Evolutionary conservation across 1,140 invertebrate species (phyloP), one percentile per base, ranked within the genome.

Genomic region (Aethina tumida): DNA sequence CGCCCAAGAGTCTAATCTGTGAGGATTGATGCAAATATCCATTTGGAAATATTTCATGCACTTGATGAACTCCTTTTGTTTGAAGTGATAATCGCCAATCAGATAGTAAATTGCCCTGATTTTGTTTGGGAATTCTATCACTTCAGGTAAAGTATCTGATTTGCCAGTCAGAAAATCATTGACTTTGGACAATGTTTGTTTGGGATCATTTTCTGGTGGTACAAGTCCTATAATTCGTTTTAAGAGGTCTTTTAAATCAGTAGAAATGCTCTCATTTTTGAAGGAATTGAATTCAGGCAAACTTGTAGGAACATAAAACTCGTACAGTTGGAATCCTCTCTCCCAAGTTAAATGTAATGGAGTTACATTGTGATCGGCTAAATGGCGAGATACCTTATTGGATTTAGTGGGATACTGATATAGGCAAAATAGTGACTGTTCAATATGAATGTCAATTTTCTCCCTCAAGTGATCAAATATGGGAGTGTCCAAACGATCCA

Each of bases 81-180:
- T 97, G 55, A 95, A 92, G 63, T 94, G 82, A 67, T 84, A 90
- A 67, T 96, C 92, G 4, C 78, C 92, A 19, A 96, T 61, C 2
- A 95, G 66, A 59, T 93, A 96, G 60, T 86, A 96, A 27, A 93
- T 76, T 24, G 84, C 77, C 10, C 50, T 45, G 5, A 58, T 45
- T 50, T 55, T 56, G 16, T 42, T 27, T 2, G 60, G 57, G 39
- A 62, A 62, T 5, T 59, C 49, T 8, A 59, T 41, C 0, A 54
- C 29, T 29, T 53, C 50, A 1, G 77, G 74, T 30, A 77, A 54
- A 37, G 65, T 63, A 2, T 73, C 62, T 15, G 52, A 64, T 13
- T 69, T 62, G 17, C 77, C 78, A 33, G 75, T 66, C n/a, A 86
- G 74, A 50, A 73, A 85, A 21, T 71, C 69, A 33, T 65, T 71